Evolutionary conservation across 2,888 invertebrate genomes (phyloP).

Genomic region (Lordiphosa fenestrarum): DNA sequence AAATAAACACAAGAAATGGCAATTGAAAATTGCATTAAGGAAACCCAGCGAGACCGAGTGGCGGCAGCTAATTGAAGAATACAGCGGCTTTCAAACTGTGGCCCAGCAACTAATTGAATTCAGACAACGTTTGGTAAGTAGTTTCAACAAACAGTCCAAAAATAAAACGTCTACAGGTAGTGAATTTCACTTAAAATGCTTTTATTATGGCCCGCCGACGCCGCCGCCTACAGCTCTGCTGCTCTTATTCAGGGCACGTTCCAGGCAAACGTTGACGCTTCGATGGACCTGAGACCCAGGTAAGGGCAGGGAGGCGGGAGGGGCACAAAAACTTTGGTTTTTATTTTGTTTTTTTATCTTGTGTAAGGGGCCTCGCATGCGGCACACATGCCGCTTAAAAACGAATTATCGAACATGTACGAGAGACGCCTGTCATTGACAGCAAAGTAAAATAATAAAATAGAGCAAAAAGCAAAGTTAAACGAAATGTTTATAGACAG

Average conservation of each 20-base stretch:
- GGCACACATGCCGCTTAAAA: conserved; percentile 67
- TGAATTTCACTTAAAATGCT: conserved; percentile 71
- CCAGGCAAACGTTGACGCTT: conserved; percentile 64
- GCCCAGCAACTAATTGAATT: conserved; percentile 54
- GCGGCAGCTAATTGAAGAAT: conserved; percentile 23
- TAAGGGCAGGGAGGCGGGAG: neutral
- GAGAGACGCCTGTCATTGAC: conserved; percentile 62
- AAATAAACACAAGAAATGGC: conserved; percentile 55
- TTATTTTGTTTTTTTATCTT: conserved; percentile 36
- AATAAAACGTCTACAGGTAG: conserved; percentile 51
- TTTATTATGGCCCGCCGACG: conserved; percentile 61
- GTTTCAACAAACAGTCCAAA: conserved; percentile 39
- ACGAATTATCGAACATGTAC: conserved; percentile 70
- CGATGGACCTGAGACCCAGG: conserved; percentile 44
- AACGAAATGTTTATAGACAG: conserved; percentile 39
- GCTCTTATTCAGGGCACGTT: conserved; percentile 68
- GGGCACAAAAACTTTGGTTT: conserved; percentile 36
- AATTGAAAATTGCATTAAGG: conserved; percentile 53
- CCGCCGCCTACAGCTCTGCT: conserved; percentile 12
- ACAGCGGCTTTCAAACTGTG: conserved; percentile 20
- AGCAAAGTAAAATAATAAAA: conserved; percentile 34
- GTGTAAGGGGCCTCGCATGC: conserved; percentile 46
- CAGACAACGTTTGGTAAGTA: conserved; percentile 50
- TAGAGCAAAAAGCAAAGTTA: conserved; percentile 4
- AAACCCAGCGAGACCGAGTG: conserved; percentile 23